Base-by-base conservation (phyloP, 2,888 invertebrate genomes). In the Agonopterix subpropinquella region DNA sequence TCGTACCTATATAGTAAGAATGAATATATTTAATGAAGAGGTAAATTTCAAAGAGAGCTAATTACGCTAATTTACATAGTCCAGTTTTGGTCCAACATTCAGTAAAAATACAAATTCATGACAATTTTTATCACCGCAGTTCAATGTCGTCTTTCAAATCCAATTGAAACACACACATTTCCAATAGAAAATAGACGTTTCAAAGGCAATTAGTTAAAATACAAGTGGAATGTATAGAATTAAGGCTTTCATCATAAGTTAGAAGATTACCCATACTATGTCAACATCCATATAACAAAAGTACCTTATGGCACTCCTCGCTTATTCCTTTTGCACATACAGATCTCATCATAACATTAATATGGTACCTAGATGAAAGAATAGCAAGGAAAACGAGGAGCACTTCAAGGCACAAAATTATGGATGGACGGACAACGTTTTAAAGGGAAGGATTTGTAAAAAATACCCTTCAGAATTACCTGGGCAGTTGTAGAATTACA, bases 181-280 rank as follows among this genome's bases (percentile, higher is more conserved):
- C 52, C 65, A 64, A 65, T 70, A 75, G 70, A 75, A 75, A 80
- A 79, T 79, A 81, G 70, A 73, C 47, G 71, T 70, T 75, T 76
- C 57, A 61, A 83, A 83, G 79, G 79, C 80, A 77, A 65, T 71
- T 67, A 70, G 59, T 62, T 67, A 69, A 83, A 85, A 11, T 83
- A 85, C 80, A 80, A 78, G 68, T 87, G 87, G 87, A 87, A 87
- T 87, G 87, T 87, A 80, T 73, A 82, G 73, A 75, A 66, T 62
- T 73, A 86, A 86, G 84, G 86, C 84, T 75, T 76, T 73, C 63
- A 64, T 87, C 84, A 85, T 87, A 87, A 87, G 85, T 78, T 71
- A 71, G 67, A 78, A 71, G 70, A 72, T 70, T 65, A 58, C 62
- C 28, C 28, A 28, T 66, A 47, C 45, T 46, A 41, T 50, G 60